These are phyloP conservation scores for Heliocidaris erythrogramma DNA, from an alignment of 35 echinoderm and acorn worm genomes.

Conservation along the genomic window DNA sequence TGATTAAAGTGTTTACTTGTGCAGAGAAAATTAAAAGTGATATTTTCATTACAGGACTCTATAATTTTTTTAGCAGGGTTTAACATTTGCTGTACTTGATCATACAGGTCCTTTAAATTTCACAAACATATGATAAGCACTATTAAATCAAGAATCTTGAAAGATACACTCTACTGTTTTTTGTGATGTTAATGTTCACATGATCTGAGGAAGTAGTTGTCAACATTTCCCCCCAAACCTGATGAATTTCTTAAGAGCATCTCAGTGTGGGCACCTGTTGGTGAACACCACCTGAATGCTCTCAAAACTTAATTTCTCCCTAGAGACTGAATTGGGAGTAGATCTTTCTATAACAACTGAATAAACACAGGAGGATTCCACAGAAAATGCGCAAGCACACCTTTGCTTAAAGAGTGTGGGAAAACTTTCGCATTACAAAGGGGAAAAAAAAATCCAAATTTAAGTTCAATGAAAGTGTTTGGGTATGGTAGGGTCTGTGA, in stretches of 20 bases:
- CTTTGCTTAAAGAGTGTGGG: neutral
- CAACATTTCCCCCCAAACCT: neutral
- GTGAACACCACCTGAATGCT: neutral
- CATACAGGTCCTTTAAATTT: too few relatives aligned
- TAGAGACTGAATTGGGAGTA: neutral
- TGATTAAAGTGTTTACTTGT: too few relatives aligned
- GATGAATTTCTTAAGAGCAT: neutral
- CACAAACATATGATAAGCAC: too few relatives aligned
- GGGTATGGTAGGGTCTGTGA: too few relatives aligned
- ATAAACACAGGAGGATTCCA: neutral
- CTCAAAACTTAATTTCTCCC: neutral
- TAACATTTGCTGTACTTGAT: too few relatives aligned
- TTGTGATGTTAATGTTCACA: neutral
- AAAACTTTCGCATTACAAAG: neutral
- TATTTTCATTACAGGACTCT: too few relatives aligned
- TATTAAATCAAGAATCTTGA: too few relatives aligned
- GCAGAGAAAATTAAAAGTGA: too few relatives aligned
- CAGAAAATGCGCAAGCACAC: neutral
- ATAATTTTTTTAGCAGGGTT: too few relatives aligned
- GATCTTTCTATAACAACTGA: conserved; percentile 17
- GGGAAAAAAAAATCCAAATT: neutral
- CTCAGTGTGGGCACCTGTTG: neutral
- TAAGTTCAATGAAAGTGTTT: too few relatives aligned
- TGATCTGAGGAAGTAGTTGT: neutral
- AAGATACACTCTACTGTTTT: too few relatives aligned